Conservation (phyloP, 1,140 invertebrate species). For the Drosophila repleta region DNA sequence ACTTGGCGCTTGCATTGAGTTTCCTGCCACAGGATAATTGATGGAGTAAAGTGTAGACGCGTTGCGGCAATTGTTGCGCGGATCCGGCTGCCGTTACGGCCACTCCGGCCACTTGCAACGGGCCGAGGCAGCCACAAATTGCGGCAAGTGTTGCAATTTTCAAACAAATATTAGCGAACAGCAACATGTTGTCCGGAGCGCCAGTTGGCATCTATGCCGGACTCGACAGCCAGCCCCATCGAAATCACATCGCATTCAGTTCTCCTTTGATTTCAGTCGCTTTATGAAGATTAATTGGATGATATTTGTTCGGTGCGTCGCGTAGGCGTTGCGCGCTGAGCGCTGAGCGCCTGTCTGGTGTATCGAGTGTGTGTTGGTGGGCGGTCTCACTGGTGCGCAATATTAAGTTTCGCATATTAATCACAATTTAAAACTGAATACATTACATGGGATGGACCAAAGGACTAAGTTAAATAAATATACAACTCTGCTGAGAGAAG, state of each 20-base stretch:
- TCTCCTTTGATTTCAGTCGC: conserved; percentile 68
- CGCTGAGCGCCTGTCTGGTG: conserved; percentile 29
- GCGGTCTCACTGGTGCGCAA: conserved; percentile 40
- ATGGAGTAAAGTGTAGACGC: conserved; percentile 56
- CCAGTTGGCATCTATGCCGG: conserved; percentile 48
- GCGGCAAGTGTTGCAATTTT: conserved; percentile 45
- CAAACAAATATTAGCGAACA: conserved; percentile 30
- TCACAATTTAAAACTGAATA: conserved; percentile 75
- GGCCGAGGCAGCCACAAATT: conserved; percentile 25
- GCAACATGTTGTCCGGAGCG: conserved; percentile 63
- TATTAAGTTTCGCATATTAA: conserved; percentile 76
- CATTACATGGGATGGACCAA: conserved; percentile 61
- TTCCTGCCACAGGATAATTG: conserved; percentile 41
- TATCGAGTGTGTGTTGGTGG: conserved; percentile 41
- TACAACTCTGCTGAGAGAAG: not conserved
- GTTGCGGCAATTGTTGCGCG: conserved; percentile 50
- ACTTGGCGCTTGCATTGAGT: conserved; percentile 60
- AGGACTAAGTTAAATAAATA: conserved; percentile 8
- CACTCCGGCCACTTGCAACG: conserved; percentile 6
- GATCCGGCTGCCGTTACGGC: not conserved
- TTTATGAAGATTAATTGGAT: conserved; percentile 76
- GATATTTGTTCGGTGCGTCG: conserved; percentile 53
- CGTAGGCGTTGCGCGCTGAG: conserved; percentile 13
- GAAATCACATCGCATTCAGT: conserved; percentile 64
- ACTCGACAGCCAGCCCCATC: conserved; percentile 24